phyloP scores from a whole-genome alignment of 2,797 vertebrate species.

The Sphaeramia orbicularis region DNA sequence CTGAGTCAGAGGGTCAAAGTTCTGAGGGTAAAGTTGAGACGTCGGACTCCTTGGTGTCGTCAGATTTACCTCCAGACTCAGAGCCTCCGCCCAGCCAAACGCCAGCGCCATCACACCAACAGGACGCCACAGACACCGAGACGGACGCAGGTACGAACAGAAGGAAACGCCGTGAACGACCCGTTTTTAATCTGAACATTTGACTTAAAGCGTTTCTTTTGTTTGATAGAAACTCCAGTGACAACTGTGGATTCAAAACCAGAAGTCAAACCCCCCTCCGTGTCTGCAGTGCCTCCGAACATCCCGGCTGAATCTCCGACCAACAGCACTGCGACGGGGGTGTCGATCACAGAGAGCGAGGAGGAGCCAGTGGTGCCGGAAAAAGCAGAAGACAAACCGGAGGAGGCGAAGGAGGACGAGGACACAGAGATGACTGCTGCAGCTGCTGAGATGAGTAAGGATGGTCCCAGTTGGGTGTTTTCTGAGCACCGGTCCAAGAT shows the following conservation, averaged over 20 bases:
- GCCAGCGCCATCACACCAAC: not conserved
- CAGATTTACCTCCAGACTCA: not conserved
- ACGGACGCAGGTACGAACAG: slow-evolving; percentile 33
- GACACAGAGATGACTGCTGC: not conserved
- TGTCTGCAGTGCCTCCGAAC: not conserved
- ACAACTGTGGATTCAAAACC: not conserved
- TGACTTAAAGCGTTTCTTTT: not conserved
- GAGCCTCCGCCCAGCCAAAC: not conserved
- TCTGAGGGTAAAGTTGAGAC: slow-evolving; percentile 6
- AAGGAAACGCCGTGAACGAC: not conserved
- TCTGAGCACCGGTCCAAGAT: too few species aligned
- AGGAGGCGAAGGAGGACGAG: not conserved
- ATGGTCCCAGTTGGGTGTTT: too few species aligned
- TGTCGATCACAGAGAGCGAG: not conserved
- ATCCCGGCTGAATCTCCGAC: not conserved
- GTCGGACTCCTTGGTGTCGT: not conserved
- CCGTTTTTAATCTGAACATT: not conserved
- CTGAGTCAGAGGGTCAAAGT: not conserved
- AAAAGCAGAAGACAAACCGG: not conserved
- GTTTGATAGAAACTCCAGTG: slow-evolving; percentile 4
- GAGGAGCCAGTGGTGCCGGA: not conserved
- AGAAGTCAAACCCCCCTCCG: not conserved
- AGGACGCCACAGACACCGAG: not conserved
- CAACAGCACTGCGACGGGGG: not conserved
- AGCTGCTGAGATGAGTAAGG: slow-evolving; percentile 21